These are phyloP conservation scores for Macrotrachela quadricornifera DNA, from an alignment of 1,140 invertebrate species.

Conservation along the genomic window DNA sequence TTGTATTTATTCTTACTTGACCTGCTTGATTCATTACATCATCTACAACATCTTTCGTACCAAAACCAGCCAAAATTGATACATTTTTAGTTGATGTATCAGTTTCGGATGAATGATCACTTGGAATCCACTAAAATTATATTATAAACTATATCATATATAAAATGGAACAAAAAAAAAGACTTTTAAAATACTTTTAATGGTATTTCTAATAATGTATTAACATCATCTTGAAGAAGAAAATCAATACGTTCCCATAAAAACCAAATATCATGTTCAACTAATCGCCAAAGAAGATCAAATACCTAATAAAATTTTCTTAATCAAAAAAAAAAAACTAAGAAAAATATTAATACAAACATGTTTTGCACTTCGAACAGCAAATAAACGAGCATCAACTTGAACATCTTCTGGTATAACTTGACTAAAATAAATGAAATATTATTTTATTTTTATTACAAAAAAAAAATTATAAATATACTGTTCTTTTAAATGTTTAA, in stretches of 20 bases:
- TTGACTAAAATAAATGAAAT: conserved; percentile 11
- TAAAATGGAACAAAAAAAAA: too few relatives aligned
- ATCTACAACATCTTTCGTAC: too few relatives aligned
- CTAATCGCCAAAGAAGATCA: conserved; percentile 23
- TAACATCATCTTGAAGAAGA: conserved; percentile 18
- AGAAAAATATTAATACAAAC: conserved; percentile 10
- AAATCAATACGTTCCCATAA: conserved; percentile 26
- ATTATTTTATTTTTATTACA: neutral
- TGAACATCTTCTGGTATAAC: conserved; percentile 20
- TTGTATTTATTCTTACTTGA: too few relatives aligned
- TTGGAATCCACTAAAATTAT: too few relatives aligned
- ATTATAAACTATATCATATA: too few relatives aligned
- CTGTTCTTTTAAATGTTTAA: conserved; percentile 21
- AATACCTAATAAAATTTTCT: conserved; percentile 18
- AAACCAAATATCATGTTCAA: conserved; percentile 28
- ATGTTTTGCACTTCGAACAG: conserved; percentile 26
- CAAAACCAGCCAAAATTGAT: too few relatives aligned
- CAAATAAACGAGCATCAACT: conserved; percentile 23
- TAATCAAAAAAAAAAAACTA: neutral
- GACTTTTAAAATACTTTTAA: conserved; percentile 16
- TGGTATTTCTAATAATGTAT: conserved; percentile 20
- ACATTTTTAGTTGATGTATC: too few relatives aligned
- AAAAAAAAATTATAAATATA: neutral
- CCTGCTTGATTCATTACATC: too few relatives aligned
- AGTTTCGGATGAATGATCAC: too few relatives aligned